Conservation (phyloP, 2,797 vertebrate species). For the Phoebastria nigripes region DNA sequence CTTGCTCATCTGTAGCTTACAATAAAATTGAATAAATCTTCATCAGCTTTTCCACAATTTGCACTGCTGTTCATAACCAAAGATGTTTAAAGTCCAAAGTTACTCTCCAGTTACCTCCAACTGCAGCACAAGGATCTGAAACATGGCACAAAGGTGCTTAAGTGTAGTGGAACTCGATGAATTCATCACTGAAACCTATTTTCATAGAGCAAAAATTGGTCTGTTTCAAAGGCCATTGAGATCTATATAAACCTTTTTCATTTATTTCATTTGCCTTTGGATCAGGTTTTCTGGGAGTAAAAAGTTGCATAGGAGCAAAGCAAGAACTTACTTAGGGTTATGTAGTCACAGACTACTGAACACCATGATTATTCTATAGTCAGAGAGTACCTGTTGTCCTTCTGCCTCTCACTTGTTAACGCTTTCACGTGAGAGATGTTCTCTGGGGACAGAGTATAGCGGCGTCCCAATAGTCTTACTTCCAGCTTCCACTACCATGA, state of each 20-base stretch:
- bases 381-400: not conserved
- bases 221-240: not conserved
- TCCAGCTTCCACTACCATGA: not conserved
- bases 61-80: accelerated
- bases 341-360: not conserved
- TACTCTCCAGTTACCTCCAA: not conserved
- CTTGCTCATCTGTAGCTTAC: not conserved
- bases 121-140: not conserved
- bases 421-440: not conserved
- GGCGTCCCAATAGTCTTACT: not conserved
- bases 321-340: not conserved
- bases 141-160: not conserved
- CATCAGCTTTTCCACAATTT: not conserved
- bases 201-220: not conserved
- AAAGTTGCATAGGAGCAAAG: not conserved
- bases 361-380: not conserved
- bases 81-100: not conserved
- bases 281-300: not conserved
- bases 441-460: not conserved
- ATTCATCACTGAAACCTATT: not conserved
- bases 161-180: not conserved
- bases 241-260: not conserved
- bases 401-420: not conserved
- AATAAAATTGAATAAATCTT: not conserved
- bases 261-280: not conserved